These are phyloP conservation scores for Lucilia cuprina DNA, from an alignment of 1,140 invertebrate genomes.

Conservation along the genomic window DNA sequence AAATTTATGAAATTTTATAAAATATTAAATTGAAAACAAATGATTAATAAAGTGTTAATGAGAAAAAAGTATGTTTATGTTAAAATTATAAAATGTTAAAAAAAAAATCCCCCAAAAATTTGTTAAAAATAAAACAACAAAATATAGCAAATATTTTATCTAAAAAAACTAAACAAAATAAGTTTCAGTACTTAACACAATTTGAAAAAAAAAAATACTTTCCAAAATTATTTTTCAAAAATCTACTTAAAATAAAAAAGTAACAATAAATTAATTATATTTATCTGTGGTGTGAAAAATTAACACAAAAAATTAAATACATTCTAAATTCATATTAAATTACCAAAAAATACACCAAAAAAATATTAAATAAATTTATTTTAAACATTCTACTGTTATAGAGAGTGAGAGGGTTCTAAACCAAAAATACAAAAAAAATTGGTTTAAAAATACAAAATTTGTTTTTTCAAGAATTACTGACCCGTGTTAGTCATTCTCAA, in stretches of 20 bases:
- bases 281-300: neutral
- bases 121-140: neutral
- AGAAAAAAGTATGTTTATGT: too few relatives aligned
- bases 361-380: neutral
- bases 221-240: neutral
- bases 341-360: neutral
- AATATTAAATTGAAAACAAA: neutral
- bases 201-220: neutral
- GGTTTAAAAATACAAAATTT: neutral
- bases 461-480: neutral
- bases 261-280: neutral
- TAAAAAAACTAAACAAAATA: neutral
- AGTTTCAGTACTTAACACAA: neutral
- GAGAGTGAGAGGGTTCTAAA: neutral
- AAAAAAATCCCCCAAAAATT: too few relatives aligned
- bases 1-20: too few relatives aligned
- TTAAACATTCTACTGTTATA: neutral
- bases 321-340: constrained; percentile 6
- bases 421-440: neutral
- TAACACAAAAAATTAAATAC: neutral
- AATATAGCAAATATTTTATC: too few relatives aligned
- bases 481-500: constrained; percentile 9
- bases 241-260: neutral
- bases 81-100: too few relatives aligned
- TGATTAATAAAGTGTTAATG: neutral